Base-by-base conservation (phyloP, 2,113 vertebrate species). In the Irena cyanogastra region DNA sequence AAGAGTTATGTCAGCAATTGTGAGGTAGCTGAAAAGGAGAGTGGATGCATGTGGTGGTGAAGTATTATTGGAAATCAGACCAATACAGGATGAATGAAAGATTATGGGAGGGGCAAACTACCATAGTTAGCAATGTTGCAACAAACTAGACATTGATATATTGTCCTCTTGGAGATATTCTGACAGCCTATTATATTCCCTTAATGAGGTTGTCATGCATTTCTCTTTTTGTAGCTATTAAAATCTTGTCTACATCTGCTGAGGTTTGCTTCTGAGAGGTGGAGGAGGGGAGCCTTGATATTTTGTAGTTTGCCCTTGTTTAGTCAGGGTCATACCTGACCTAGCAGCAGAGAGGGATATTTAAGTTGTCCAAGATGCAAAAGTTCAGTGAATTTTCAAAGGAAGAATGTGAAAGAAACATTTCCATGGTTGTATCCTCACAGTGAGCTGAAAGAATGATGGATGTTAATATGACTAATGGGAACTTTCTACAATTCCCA, bases 151-250 rank as follows among this genome's bases (percentile, higher is more conserved):
- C 97, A 50, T 95, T 98, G 97, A 98, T 98, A 92, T 95, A 98
- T 97, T 97, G 97, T 98, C 95, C 93, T 96, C 90, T 94, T 89
- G 90, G 93, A 98, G 95, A 93, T 97, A 93, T 96, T 97, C 97
- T 92, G 83, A 96, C 95, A 94, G 96, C 91, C 97, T 97, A 96
- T 98, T 98, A 97, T 95, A 90, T 97, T 95, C 72, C 93, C 89
- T 96, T 98, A 98, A 98, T 98, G 97, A 98, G 97, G 97, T 90
- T 97, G 97, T 98, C 97, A 97, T 98, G 98, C 97, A 94, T 97
- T 97, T 97, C 95, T 98, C 96, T 98, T 98, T 98, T 96, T 92
- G 96, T 95, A 92, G 96, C 97, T 96, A 98, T 98, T 97, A 98
- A 98, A 98, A 97, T 90, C 96, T 95, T 97, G 93, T 97, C 97